Conservation (phyloP, 2,797 vertebrate genomes). For the Stomatorhinus walkeri region DNA sequence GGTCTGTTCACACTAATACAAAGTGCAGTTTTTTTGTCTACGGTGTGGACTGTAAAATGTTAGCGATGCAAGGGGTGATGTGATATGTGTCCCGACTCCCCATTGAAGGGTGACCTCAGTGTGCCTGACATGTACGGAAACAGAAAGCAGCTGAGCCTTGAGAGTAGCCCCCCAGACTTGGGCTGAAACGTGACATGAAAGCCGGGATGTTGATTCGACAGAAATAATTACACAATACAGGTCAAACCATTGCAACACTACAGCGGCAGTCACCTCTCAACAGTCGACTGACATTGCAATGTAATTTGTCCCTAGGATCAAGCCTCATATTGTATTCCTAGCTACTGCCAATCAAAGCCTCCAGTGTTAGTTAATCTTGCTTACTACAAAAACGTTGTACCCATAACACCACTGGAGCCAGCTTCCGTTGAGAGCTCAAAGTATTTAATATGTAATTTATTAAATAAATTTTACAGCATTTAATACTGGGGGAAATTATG, state of each 20-base stretch:
- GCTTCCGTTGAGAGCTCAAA: background rate
- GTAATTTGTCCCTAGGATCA: background rate
- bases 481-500: background rate
- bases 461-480: background rate
- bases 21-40: background rate
- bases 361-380: background rate
- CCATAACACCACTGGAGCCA: background rate
- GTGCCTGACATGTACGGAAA: background rate
- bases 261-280: background rate
- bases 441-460: background rate
- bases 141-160: background rate
- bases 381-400: background rate
- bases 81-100: background rate
- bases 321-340: background rate
- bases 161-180: background rate
- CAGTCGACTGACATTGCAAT: background rate
- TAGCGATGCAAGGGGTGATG: background rate
- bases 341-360: background rate
- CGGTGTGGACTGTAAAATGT: background rate
- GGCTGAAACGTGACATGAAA: background rate
- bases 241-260: background rate
- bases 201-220: background rate
- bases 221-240: background rate
- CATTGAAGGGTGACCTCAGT: background rate
- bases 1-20: background rate